These are phyloP conservation scores for Cheilosia impressa DNA, from an alignment of 2,888 invertebrate genomes.

Conservation along the genomic window DNA sequence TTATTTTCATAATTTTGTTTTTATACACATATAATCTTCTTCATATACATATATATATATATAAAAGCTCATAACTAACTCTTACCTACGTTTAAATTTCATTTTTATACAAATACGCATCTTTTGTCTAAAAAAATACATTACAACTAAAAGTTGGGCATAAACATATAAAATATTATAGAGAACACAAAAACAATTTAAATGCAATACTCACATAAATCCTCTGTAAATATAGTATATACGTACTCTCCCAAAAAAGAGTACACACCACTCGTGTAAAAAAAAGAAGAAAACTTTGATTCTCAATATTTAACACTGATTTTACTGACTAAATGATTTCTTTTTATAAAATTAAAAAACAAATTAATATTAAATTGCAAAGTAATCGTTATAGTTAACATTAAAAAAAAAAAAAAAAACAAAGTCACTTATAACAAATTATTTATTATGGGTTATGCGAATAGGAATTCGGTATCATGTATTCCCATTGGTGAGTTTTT, in stretches of 20 bases:
- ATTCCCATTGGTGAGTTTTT: slow-evolving; percentile 73
- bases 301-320: slow-evolving; percentile 45
- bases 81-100: slow-evolving; percentile 53
- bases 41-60: slow-evolving; percentile 32
- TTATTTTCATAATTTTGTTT: slow-evolving; percentile 34
- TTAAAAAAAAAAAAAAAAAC: not conserved
- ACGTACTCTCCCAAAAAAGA: slow-evolving; percentile 4
- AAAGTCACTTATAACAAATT: slow-evolving; percentile 45
- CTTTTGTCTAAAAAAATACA: slow-evolving; percentile 38
- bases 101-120: slow-evolving; percentile 51
- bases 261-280: slow-evolving; percentile 3
- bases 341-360: slow-evolving; percentile 45
- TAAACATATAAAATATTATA: slow-evolving; percentile 2
- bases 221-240: slow-evolving; percentile 31
- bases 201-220: slow-evolving; percentile 67
- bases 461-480: slow-evolving; percentile 78
- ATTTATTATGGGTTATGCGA: slow-evolving; percentile 75
- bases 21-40: slow-evolving; percentile 27
- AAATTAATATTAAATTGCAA: slow-evolving; percentile 25
- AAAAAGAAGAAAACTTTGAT: slow-evolving; percentile 13
- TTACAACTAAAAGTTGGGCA: slow-evolving; percentile 10
- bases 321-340: slow-evolving; percentile 43
- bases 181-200: slow-evolving; percentile 31
- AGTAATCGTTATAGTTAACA: slow-evolving; percentile 4
- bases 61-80: slow-evolving; percentile 74